Evolutionary conservation across 2,888 invertebrate genomes (phyloP), one percentile per base, ranked within the genome.

Genomic region (Oeneis ivallda): DNA sequence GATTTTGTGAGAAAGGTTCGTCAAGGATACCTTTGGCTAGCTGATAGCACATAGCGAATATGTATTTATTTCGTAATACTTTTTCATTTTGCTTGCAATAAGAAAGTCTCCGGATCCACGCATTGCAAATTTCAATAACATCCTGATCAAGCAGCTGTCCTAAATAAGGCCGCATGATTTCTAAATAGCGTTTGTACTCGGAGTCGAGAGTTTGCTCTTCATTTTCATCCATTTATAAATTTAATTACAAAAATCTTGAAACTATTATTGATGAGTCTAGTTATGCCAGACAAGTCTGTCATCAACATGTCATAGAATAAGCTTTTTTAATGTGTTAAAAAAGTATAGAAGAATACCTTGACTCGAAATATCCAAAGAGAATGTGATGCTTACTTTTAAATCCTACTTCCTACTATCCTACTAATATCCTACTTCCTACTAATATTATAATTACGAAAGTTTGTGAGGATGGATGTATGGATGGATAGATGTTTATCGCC

Each of bases 91-190:
- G 79, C 2, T 75, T 75, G 58, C 83, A 84, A 52, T 75, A 72
- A 0, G 84, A 83, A 0, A 92, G 78, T 66, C 83, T 83, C 64
- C 84, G 79, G n/a, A 92, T 85, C 91, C 91, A 92, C 3, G 84
- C 78, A 63, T 85, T 84, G 69, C 91, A 91, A 6, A 85, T 75
- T 32, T 80, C 75, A 7, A 86, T 84, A 5, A 83, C 76, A 45
- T 85, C 78, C 53, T 80, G 70, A 53, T 89, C 82, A 2, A 77
- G 73, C 10, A 91, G 70, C 68, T 87, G 85, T 15, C 72, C 75
- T 45, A 91, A 72, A 70, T 88, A 85, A 0, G 89, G 85, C 66
- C 82, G 74, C 71, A 91, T 72, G 41, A 91, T 85, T 76, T 90
- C 82, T 61, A 89, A 76, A 67, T 89, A 89, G 45, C 85, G 79